Percentiles rank a stretch among this genome's conserved stretches.
Conservation (phyloP, 2,888 invertebrate genomes). For the Microctonus aethiopoides region DNA sequence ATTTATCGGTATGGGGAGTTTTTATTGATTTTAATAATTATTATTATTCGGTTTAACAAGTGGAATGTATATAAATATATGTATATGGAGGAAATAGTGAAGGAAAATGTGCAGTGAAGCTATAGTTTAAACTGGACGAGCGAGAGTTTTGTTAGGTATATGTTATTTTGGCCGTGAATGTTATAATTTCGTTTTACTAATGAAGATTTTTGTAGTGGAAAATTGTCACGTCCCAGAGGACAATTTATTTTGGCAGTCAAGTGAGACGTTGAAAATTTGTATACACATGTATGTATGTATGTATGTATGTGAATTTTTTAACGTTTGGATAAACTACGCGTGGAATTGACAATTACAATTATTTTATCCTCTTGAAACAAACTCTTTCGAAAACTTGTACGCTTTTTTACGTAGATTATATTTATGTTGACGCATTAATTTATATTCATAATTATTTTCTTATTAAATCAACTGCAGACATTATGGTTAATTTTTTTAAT, state of each 20-base stretch:
- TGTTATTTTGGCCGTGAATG: constrained; percentile 6
- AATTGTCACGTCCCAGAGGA: constrained; percentile 25
- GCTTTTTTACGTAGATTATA: background rate
- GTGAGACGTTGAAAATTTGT: constrained; percentile 14
- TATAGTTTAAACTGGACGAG: no score
- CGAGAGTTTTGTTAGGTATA: no score
- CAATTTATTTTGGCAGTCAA: constrained; percentile 18
- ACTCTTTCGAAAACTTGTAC: background rate
- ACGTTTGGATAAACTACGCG: background rate
- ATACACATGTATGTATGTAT: background rate
- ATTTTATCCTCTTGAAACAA: background rate
- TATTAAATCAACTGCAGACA: no score
- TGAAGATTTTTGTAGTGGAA: constrained; percentile 34
- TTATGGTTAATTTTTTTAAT: no score
- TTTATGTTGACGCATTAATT: background rate
- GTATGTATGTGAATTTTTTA: background rate
- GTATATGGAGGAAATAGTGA: no score
- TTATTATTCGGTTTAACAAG: no score
- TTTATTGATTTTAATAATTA: no score
- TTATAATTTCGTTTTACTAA: constrained; percentile 30
- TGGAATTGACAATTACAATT: constrained; percentile 6
- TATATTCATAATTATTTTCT: no score
- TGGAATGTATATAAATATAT: no score
- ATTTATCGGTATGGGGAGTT: no score
- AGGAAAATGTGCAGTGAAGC: constrained; percentile 19